phyloP scores from a whole-genome alignment of 1,140 invertebrate species.

The Bombus waltoni region DNA sequence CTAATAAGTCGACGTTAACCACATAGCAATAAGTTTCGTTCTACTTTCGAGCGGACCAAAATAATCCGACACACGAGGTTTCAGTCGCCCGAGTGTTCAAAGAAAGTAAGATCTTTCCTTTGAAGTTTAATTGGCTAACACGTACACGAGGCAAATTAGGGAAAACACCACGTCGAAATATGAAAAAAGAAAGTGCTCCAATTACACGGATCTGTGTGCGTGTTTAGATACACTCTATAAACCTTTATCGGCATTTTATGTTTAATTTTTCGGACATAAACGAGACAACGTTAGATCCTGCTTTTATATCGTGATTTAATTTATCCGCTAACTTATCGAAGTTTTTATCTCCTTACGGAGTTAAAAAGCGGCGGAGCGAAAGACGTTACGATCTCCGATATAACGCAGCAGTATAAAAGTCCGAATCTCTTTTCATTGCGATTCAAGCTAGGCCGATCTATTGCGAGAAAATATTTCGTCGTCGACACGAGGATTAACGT shows the following conservation, averaged over 20 bases:
- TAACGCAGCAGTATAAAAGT: no score
- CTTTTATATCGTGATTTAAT: neutral
- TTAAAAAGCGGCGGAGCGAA: neutral
- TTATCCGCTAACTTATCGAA: no score
- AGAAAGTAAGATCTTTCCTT: constrained; percentile 29
- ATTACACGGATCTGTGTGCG: neutral
- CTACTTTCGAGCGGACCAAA: neutral
- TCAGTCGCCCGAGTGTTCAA: neutral
- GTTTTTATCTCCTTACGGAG: no score
- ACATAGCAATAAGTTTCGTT: neutral
- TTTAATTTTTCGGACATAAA: neutral
- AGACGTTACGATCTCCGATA: neutral
- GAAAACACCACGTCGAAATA: constrained; percentile 9
- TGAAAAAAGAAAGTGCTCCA: constrained; percentile 41
- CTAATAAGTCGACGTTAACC: neutral
- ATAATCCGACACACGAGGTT: neutral
- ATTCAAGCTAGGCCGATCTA: neutral
- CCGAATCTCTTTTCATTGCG: neutral
- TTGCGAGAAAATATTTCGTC: neutral
- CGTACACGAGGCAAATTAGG: neutral
- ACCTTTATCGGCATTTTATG: neutral
- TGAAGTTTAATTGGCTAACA: neutral
- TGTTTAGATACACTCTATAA: constrained; percentile 14
- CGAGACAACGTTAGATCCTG: neutral
- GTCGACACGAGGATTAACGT: neutral